These are phyloP conservation scores for Sus scrofa DNA, from an alignment of 2,113 vertebrate genomes.

Conservation along the genomic window DNA sequence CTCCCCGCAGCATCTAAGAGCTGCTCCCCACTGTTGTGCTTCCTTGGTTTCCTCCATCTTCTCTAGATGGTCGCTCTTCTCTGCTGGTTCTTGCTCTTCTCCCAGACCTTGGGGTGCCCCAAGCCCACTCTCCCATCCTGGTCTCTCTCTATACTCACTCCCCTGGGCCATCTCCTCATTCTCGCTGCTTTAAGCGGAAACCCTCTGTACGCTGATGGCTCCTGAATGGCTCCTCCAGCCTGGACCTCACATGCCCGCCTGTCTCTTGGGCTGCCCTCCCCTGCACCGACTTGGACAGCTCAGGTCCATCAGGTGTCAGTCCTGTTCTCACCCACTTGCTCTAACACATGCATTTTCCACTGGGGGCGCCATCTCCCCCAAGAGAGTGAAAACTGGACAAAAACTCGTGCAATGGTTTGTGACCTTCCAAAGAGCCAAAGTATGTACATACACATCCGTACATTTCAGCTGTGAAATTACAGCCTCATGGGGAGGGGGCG, in stretches of 20 bases:
- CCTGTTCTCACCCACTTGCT: neutral
- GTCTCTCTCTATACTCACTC: neutral
- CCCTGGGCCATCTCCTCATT: too few species aligned
- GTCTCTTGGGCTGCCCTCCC: neutral
- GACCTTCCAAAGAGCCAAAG: neutral
- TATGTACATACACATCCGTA: neutral
- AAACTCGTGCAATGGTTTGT: neutral
- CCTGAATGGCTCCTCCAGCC: neutral
- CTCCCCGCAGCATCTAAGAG: fast-evolving
- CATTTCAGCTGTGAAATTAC: neutral
- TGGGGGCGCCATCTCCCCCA: neutral
- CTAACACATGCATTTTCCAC: neutral
- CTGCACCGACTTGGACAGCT: neutral
- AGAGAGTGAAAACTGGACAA: neutral
- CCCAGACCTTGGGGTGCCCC: neutral
- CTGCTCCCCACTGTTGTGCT: neutral
- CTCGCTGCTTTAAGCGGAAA: neutral
- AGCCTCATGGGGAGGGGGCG: neutral
- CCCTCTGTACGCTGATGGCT: fast-evolving
- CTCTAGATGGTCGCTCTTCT: neutral
- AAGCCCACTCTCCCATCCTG: neutral
- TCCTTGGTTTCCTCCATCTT: neutral
- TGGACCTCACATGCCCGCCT: fast-evolving
- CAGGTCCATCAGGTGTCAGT: fast-evolving
- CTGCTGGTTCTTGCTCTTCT: neutral